Base-by-base conservation (phyloP, 2,113 vertebrate species). In the Acrocephalus arundinaceus region DNA sequence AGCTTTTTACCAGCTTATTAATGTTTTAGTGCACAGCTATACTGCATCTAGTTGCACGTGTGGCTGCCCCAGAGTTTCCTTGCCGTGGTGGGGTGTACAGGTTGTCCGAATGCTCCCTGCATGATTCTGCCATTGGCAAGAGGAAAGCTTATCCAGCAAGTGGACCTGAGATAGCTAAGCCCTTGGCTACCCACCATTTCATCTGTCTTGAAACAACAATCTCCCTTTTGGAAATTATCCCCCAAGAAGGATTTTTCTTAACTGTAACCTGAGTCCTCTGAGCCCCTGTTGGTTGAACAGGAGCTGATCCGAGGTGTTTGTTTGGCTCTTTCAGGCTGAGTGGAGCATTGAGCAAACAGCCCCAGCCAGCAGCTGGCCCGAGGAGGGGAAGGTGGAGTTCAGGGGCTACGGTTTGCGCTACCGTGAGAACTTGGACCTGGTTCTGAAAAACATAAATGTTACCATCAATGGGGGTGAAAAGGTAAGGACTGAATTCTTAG, bases 401-500 rank as follows among this genome's bases (percentile, higher is more conserved):
- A 96, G 89, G 65, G 90, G 98, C 35, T 99, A 98, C 5, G 84
- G 98, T 31, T 97, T 99, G 72, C 98, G 99, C 30, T 99, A 99
- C 96, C 97, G 98, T 10, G 95, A 98, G 6, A 98, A 99, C 95
- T 97, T 99, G 97, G 99, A 99, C 65, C 94, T 99, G 78, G 99
- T 99, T 48, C 98, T 99, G 77, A 98, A 94, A 84, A 97, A 99
- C 94, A 98, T 99, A 72, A 98, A 93, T 15, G 80, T 99, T 74
- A 98, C 96, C 61, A 98, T 99, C 20, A 91, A 87, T 0, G 99
- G 98, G 63, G 99, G 99, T 54, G 99, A 99, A 71, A 99, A 99
- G 98, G 99, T 99, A 72, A 35, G 70, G 58, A 6, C 39, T 74
- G 30, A 33, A 33, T n/a, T 68, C 54, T 13, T 3, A 18, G 31